Conservation (phyloP, 2,797 vertebrate species). For the Scarus forsteni region DNA sequence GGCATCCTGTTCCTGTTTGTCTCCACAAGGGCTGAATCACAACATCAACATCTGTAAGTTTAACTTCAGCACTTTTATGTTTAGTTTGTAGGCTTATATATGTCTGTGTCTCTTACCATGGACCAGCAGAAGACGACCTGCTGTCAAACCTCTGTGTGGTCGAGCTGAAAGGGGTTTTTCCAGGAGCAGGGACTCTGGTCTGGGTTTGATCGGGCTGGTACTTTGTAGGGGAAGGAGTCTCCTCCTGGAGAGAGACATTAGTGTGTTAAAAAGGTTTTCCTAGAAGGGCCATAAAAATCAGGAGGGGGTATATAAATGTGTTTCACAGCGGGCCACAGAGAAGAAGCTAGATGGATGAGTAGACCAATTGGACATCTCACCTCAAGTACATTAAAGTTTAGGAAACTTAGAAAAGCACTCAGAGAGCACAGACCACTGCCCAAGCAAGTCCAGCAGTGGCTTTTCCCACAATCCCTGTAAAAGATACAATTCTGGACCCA, state of each 20-base stretch:
- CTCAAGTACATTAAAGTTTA: no score
- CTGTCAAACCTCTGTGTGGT: constrained; percentile 71
- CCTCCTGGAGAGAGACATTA: constrained; percentile 56
- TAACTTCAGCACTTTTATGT: accelerated
- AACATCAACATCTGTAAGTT: constrained; percentile 18
- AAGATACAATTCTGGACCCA: no score
- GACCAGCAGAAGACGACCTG: constrained; percentile 33
- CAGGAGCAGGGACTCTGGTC: constrained; percentile 55
- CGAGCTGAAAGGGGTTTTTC: constrained; percentile 79
- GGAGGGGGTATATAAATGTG: no score
- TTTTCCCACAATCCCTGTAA: no score
- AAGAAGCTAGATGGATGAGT: no score
- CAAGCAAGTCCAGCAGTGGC: no score
- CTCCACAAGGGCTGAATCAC: constrained; percentile 76
- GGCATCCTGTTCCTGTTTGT: constrained; percentile 78
- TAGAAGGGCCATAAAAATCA: no score
- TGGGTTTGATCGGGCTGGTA: constrained; percentile 77
- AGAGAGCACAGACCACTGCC: no score
- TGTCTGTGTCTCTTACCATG: constrained; percentile 78
- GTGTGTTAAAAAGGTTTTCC: no score
- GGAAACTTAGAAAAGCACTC: no score
- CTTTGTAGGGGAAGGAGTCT: constrained; percentile 76
- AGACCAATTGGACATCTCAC: no score
- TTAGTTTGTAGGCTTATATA: not conserved
- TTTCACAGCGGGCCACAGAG: no score